Evolutionary conservation across 2,113 vertebrate genomes (phyloP).

Genomic region (Formicarius rufipectus): DNA sequence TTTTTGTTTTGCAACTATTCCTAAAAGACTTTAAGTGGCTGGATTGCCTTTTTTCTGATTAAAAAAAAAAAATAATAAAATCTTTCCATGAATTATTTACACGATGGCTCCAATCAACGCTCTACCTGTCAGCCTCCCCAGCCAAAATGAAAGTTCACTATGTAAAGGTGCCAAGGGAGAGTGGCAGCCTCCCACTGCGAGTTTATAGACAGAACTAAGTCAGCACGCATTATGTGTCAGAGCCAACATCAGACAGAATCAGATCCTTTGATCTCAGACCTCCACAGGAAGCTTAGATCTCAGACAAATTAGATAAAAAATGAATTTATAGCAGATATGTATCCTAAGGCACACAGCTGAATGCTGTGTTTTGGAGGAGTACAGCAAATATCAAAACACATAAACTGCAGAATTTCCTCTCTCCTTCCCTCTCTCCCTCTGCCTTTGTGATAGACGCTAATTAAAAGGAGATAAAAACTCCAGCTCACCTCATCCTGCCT

Average conservation of each 20-base stretch:
- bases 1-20: constrained; percentile 56
- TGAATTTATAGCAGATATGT: constrained; percentile 92
- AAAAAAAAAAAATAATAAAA: constrained; percentile 57
- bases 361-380: constrained; percentile 74
- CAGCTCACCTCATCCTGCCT: constrained; percentile 12
- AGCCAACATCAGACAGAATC: constrained; percentile 95
- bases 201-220: constrained; percentile 91
- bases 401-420: constrained; percentile 72
- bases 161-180: constrained; percentile 79
- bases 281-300: constrained; percentile 96
- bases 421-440: constrained; percentile 25
- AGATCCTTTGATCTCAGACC: constrained; percentile 94
- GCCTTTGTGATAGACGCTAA: constrained; percentile 65
- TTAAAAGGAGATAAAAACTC: constrained; percentile 65
- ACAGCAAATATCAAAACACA: constrained; percentile 76
- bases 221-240: constrained; percentile 93
- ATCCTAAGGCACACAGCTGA: constrained; percentile 82
- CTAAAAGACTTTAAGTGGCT: constrained; percentile 70
- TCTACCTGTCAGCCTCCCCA: constrained; percentile 75
- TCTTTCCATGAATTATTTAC: constrained; percentile 81
- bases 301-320: constrained; percentile 99
- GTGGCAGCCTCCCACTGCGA: constrained; percentile 82
- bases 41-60: constrained; percentile 66
- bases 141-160: constrained; percentile 79
- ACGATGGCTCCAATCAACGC: constrained; percentile 67